These are phyloP conservation scores for Otus sunia DNA, from an alignment of 2,113 vertebrate genomes.

Conservation along the genomic window DNA sequence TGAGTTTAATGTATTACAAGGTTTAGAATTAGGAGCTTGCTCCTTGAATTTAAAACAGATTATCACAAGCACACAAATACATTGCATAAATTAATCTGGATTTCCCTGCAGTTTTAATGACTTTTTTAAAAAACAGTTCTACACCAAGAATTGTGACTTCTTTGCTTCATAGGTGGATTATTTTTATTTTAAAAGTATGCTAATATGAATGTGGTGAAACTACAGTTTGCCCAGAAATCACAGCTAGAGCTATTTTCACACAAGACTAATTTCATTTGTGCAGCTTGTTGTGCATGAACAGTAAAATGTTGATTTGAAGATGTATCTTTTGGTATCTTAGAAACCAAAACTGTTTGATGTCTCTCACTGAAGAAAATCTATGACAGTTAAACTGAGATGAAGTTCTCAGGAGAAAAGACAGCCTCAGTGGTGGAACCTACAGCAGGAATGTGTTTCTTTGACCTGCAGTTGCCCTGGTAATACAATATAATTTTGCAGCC, in stretches of 20 bases:
- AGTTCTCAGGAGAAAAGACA: neutral
- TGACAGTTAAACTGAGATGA: neutral
- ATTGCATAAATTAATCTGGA: neutral
- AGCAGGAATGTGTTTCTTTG: neutral
- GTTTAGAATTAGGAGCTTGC: slow-evolving; percentile 43
- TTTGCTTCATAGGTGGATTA: neutral
- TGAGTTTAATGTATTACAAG: slow-evolving; percentile 36
- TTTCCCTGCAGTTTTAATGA: neutral
- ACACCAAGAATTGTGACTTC: neutral
- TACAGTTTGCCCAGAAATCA: neutral
- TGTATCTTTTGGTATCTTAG: slow-evolving; percentile 36
- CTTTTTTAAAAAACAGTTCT: neutral
- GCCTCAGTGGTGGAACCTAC: neutral
- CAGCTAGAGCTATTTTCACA: neutral
- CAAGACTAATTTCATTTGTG: neutral
- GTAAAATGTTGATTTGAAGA: slow-evolving; percentile 31
- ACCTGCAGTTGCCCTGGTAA: neutral
- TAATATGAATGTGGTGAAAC: neutral
- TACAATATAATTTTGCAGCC: neutral
- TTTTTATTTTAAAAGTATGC: neutral
- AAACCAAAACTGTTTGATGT: slow-evolving; percentile 26
- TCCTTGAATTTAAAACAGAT: slow-evolving; percentile 40
- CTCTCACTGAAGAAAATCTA: neutral
- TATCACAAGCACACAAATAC: slow-evolving; percentile 10
- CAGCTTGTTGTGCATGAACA: neutral